Conservation (phyloP, 2,797 vertebrate species). For the Fistularia commersonii region DNA sequence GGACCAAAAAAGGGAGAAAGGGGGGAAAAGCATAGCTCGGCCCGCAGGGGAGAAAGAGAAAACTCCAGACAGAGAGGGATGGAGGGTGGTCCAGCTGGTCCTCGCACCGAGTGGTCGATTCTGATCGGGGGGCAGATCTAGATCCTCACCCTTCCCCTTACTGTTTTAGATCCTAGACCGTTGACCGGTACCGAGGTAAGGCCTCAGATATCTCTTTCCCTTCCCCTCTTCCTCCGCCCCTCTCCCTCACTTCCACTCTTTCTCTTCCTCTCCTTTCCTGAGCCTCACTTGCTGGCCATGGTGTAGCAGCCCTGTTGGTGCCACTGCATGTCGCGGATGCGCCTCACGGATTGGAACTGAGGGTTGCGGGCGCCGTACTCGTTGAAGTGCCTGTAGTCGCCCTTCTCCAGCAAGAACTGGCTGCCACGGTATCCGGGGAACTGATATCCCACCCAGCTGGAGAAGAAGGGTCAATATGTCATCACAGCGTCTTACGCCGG, state of each 20-base stretch:
- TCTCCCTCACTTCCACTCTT: conserved; percentile 74
- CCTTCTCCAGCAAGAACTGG: conserved; percentile 84
- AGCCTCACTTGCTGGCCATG: conserved; percentile 80
- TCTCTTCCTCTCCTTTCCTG: conserved; percentile 76
- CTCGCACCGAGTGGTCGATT: conserved; percentile 45
- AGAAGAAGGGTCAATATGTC: not conserved
- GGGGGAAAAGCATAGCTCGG: conserved; percentile 55
- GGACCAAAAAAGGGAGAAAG: conserved; percentile 48
- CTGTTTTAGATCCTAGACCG: conserved; percentile 34
- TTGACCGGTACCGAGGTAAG: conserved; percentile 39
- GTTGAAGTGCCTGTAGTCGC: conserved; percentile 82
- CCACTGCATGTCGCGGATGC: conserved; percentile 85
- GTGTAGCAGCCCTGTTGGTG: conserved; percentile 82
- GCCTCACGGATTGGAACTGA: conserved; percentile 81
- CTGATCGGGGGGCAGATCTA: conserved; percentile 29
- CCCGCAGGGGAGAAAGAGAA: conserved; percentile 76
- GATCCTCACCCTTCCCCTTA: conserved; percentile 46
- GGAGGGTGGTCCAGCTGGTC: conserved; percentile 44
- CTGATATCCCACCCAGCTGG: conserved; percentile 81
- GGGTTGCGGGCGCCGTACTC: conserved; percentile 77
- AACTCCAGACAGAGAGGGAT: conserved; percentile 63
- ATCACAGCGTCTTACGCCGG: not conserved
- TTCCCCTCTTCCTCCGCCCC: conserved; percentile 74
- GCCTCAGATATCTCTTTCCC: conserved; percentile 73
- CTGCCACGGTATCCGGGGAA: conserved; percentile 82